Base-by-base conservation (phyloP, 2,888 invertebrate species). In the Drosophila monieri region DNA sequence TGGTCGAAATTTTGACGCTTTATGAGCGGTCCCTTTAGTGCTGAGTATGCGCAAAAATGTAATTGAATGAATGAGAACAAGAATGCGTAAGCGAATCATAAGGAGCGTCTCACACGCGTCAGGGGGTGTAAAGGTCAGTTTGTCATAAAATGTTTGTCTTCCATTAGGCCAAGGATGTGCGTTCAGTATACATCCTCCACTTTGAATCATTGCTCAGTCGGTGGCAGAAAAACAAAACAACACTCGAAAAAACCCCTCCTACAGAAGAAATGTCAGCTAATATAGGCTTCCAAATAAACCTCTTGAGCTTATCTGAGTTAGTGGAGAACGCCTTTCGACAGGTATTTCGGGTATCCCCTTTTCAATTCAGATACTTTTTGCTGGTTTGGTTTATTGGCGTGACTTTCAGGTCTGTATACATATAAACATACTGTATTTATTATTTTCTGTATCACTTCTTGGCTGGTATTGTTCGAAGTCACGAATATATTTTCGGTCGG, bases 41-140 rank as follows among this genome's bases (percentile, higher is more conserved):
- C 87, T 85, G 85, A 85, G 80, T 83, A 80, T 83, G 85, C 85
- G 85, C 87, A 85, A 85, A 84, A 85, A 87, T 87, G 83, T 85
- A 85, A 87, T 85, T 85, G 85, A 85, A 87, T 86, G 80, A 69
- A 67, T 52, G 54, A 48, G 60, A 21, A 43, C 54, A 52, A 10
- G 44, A 53, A 52, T 15, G 44, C 37, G 48, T 15, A 53, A 23
- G 30, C 8, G 5, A 6, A 14, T 37, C n/a, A 39, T 32, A 32
- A 27, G 3, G n/a, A 51, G 56, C 23, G 15, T 21, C 12, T 8
- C 14, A n/a, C 41, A 8, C 8, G 15, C 12, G 25, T 25, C 51
- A 53, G 49, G 59, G 67, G 30, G 71, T 77, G 81, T 64, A 65
- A 75, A 23, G 48, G 73, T 72, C 68, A 53, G 74, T 21, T 15